Conservation (phyloP, 2,888 invertebrate species). For the Andrena haemorrhoa region DNA sequence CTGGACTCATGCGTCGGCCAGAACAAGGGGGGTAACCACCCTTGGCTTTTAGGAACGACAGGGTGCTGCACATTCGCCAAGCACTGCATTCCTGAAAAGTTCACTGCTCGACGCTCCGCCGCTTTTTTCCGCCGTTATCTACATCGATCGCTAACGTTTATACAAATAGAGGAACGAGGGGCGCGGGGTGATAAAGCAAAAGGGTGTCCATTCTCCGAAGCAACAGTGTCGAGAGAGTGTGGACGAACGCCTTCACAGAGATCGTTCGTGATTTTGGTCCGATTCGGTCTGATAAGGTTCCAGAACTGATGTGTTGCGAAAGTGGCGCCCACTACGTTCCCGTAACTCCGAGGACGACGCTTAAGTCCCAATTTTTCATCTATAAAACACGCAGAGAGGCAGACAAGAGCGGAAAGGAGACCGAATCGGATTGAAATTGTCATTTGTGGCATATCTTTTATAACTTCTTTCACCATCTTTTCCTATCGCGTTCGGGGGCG, state of each 20-base stretch:
- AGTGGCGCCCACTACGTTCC: not conserved
- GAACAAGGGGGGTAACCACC: conserved; percentile 2
- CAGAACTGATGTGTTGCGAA: conserved; percentile 35
- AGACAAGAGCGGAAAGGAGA: not conserved
- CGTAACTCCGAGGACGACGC: conserved; percentile 11
- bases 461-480: not conserved
- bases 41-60: not conserved
- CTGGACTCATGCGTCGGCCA: not conserved
- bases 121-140: conserved; percentile 77
- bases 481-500: conserved; percentile 23
- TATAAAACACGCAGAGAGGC: conserved; percentile 26
- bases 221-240: conserved; percentile 24
- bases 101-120: conserved; percentile 69
- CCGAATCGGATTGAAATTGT: conserved; percentile 9
- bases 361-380: not conserved
- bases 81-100: conserved; percentile 13
- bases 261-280: conserved; percentile 36
- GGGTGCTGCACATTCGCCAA: not conserved
- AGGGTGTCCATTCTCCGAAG: conserved; percentile 27
- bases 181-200: conserved; percentile 10
- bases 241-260: conserved; percentile 22
- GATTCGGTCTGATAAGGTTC: conserved; percentile 56
- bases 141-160: conserved; percentile 78
- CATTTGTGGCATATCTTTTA: not conserved
- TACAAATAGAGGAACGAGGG: conserved; percentile 43